Base-by-base conservation (phyloP, 2,797 vertebrate species). In the Morelia viridis region DNA sequence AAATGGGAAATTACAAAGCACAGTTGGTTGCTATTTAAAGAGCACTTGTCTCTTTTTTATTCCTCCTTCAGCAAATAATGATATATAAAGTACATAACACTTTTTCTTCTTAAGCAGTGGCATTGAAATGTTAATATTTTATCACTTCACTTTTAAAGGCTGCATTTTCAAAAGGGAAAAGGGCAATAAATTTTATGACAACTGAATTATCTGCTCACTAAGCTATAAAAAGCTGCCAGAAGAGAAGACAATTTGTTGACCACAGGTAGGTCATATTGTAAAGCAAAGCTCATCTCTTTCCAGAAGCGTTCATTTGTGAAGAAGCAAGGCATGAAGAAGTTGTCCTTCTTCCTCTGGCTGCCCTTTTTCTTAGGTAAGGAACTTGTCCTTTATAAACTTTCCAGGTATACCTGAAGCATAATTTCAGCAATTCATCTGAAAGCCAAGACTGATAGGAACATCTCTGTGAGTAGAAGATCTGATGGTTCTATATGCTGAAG, bases 81-180 rank as follows among this genome's bases (percentile, higher is more conserved):
- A 46, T 90, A 60, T 87, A 31, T 90, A 68, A 91, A 87, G 19
- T 87, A 84, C 53, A 53, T 26, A 17, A 91, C 62, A 86, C 8
- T 35, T 64, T 41, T 19, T 83, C 57, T 91, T 89, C 89, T 86
- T 83, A 53, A 13, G 31, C 26, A 57, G 19, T 71, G 68, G 26
- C 80, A 65, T 85, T 90, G 92, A 89, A 95, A 91, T 94, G 95
- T 95, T 96, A 95, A 94, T 96, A 90, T 89, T 94, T 96, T 95
- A 95, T 96, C 93, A 46, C 68, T 95, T 96, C 94, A 83, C 91
- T 96, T 86, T 65, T 87, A 62, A 62, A 89, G 84, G 46, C 56
- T 41, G 84, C n/a, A 56, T 95, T 96, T 92, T 95, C 96, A 96
- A 97, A 97, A 95, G 96, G 93, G 94, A 96, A 91, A 89, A 94